Base-by-base conservation (phyloP, 2,113 vertebrate genomes). In the Labeo catla region DNA sequence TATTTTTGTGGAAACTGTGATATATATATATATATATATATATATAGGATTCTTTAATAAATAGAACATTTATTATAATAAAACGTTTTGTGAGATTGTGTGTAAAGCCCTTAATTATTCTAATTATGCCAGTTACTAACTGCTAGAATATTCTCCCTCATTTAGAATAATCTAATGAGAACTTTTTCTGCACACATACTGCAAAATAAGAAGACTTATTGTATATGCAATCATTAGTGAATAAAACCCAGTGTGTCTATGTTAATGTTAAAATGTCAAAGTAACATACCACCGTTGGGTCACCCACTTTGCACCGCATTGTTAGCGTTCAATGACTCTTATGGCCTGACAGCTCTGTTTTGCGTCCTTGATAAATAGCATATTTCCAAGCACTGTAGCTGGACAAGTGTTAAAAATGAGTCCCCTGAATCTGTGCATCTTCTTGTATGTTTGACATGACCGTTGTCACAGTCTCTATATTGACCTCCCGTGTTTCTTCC, bases 401-500 rank as follows among this genome's bases (percentile, higher is more conserved):
- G 63, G 19, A 70, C 12, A 50, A 73, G 63, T 81, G 36, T 87
- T 52, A 61, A 39, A 70, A 54, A 61, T 80, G 49, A 70, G 43
- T 77, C 61, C 76, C 85, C 34, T 65, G n/a, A 65, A 39, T 73
- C 76, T 83, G 74, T 81, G 49, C 50, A 52, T 87, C 73, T 52
- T 43, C 49, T 81, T 85, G 74, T 70, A 47, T 83, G 65, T 74
- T 76, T 87, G 61, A 54, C 45, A 82, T 87, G 54, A 85, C 61
- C 68, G 21, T 19, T 77, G 80, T 87, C 57, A 68, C 47, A 54
- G 19, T 70, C n/a, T 86, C 78, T 86, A 61, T 84, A 87, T 77
- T 89, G 70, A 87, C 70, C 80, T 76, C 68, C 81, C 90, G 8
- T 91, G 86, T 92, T 72, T 92, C 88, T 90, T 89, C 84, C 84